Conservation (phyloP, 2,113 vertebrate genomes). For the rat (Rattus norvegicus) region DNA sequence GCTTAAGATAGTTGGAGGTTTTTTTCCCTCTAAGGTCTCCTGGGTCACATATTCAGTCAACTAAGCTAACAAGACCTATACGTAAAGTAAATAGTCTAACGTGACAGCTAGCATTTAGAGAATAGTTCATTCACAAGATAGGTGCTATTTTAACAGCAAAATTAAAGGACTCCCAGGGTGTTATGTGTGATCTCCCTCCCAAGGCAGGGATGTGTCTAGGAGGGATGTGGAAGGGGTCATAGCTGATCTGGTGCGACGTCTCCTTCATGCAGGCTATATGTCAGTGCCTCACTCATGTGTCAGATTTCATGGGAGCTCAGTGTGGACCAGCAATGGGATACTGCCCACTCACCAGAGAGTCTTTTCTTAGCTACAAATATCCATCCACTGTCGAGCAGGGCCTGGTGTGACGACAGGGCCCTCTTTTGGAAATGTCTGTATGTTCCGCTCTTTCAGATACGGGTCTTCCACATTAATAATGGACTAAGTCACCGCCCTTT, state of each 20-base stretch:
- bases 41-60: neutral
- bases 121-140: neutral
- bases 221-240: neutral
- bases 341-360: neutral
- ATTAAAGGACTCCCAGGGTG: neutral
- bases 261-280: neutral
- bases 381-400: neutral
- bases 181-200: accelerated
- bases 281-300: neutral
- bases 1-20: neutral
- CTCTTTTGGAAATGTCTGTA: neutral
- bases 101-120: neutral
- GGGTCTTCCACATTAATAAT: constrained; percentile 28
- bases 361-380: neutral
- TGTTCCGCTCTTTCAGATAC: neutral
- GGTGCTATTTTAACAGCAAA: neutral
- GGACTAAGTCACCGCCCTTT: neutral
- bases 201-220: neutral
- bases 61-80: neutral
- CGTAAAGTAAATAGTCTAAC: neutral
- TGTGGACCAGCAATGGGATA: neutral
- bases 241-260: neutral
- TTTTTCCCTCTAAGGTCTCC: neutral
- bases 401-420: no score
- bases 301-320: neutral